Evolutionary conservation across 2,797 vertebrate species (phyloP).

Genomic region (Parauchenoglanis ngamensis): DNA sequence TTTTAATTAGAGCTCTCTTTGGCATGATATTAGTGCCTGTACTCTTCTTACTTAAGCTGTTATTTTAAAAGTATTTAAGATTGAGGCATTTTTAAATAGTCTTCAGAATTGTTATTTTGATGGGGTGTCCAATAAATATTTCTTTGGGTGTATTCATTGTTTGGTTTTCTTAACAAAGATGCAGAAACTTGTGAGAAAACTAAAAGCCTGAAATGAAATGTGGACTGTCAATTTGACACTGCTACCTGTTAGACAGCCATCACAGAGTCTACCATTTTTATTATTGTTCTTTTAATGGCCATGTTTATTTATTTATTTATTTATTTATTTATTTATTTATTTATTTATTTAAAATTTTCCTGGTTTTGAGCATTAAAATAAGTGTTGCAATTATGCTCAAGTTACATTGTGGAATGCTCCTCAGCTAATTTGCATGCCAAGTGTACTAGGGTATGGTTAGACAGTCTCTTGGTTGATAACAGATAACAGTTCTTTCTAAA

Average conservation of each 20-base stretch:
- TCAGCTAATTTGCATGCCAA: constrained; percentile 11
- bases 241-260: background rate
- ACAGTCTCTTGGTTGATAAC: constrained; percentile 32
- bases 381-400: background rate
- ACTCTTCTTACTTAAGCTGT: background rate
- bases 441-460: background rate
- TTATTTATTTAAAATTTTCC: background rate
- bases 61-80: constrained; percentile 7
- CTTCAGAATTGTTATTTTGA: constrained; percentile 45
- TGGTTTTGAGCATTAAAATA: background rate
- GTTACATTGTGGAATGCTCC: background rate
- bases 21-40: background rate
- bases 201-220: constrained; percentile 46
- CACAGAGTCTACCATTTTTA: background rate
- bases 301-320: background rate
- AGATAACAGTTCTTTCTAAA: constrained; percentile 57
- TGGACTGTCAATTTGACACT: background rate
- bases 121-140: constrained; percentile 65
- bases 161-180: constrained; percentile 66
- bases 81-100: constrained; percentile 9
- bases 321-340: background rate
- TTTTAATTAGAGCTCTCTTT: background rate
- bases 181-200: constrained; percentile 65
- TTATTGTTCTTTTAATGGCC: background rate
- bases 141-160: constrained; percentile 61